Conservation (phyloP, 2,113 vertebrate species). For the Xyliphius kryptos region DNA sequence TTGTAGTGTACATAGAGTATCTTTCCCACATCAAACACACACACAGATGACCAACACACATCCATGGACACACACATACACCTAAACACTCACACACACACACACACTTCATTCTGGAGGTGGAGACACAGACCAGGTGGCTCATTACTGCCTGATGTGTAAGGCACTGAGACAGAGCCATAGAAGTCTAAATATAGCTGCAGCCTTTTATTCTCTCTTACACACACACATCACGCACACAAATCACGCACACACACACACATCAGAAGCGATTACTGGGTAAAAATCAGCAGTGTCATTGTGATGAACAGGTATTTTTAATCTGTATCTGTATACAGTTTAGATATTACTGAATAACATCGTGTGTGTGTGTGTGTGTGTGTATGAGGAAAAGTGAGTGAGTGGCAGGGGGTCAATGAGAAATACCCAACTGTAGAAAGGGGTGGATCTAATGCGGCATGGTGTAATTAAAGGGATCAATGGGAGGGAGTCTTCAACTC, state of each 20-base stretch:
- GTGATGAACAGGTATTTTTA: conserved; percentile 48
- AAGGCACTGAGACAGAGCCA: conserved; percentile 36
- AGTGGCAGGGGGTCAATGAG: conserved; percentile 24
- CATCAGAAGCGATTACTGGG: conserved; percentile 38
- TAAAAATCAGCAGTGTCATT: conserved; percentile 40
- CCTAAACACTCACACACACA: too few relatives aligned
- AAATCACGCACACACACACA: conserved; percentile 11
- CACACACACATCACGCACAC: too few relatives aligned
- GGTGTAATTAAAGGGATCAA: conserved; percentile 35
- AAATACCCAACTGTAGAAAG: conserved; percentile 17
- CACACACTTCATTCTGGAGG: too few relatives aligned
- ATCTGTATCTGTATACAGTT: conserved; percentile 33
- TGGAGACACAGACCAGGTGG: conserved; percentile 40
- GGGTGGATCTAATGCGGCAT: conserved; percentile 30
- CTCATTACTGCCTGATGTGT: conserved; percentile 38
- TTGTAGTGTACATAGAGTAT: too few relatives aligned
- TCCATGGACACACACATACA: background rate
- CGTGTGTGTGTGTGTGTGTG: too few relatives aligned
- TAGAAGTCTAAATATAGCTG: conserved; percentile 36
- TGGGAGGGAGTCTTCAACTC: conserved; percentile 25
- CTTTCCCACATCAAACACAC: too few relatives aligned
- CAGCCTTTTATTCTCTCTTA: conserved; percentile 29
- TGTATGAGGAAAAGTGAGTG: conserved; percentile 29
- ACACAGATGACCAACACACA: conserved; percentile 6
- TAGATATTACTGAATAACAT: conserved; percentile 50